Evolutionary conservation across 92 coral and sea anemone genomes (phyloP).

Genomic region (Paragorgia papillata): DNA sequence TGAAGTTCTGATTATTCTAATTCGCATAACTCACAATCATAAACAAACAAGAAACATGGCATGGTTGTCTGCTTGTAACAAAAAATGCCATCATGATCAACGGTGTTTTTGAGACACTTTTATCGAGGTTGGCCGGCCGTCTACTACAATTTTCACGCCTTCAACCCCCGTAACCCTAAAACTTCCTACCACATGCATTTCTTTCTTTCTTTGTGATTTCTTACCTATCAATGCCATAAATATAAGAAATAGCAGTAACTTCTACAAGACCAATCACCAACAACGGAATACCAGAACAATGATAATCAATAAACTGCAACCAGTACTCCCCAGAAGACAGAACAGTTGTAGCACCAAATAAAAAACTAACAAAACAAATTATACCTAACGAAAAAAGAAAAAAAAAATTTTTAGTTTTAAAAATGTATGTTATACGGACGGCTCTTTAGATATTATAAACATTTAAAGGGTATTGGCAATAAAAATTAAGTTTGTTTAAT

Average conservation of each 20-base stretch:
- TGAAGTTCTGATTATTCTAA: too few species aligned
- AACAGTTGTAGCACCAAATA: conserved; percentile 79
- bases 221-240: conserved; percentile 94
- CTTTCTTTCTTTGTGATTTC: background rate
- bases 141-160: too few species aligned
- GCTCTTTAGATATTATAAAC: too few species aligned
- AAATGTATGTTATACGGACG: conserved; percentile 1
- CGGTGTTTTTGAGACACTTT: too few species aligned
- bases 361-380: conserved; percentile 69
- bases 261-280: conserved; percentile 92
- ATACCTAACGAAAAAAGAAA: conserved; percentile 53
- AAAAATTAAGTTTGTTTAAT: too few species aligned
- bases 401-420: background rate
- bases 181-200: too few species aligned
- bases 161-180: background rate
- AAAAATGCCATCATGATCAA: too few species aligned
- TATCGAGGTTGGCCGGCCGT: too few species aligned
- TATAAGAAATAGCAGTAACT: conserved; percentile 81
- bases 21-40: too few species aligned
- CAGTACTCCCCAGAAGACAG: conserved; percentile 90
- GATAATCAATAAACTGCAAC: conserved; percentile 75
- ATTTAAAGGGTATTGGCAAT: too few species aligned
- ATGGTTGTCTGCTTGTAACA: too few species aligned
- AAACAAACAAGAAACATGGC: too few species aligned
- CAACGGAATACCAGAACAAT: conserved; percentile 94